These are phyloP conservation scores for Ditula angustiorana DNA, from an alignment of 2,888 invertebrate genomes.

Conservation along the genomic window DNA sequence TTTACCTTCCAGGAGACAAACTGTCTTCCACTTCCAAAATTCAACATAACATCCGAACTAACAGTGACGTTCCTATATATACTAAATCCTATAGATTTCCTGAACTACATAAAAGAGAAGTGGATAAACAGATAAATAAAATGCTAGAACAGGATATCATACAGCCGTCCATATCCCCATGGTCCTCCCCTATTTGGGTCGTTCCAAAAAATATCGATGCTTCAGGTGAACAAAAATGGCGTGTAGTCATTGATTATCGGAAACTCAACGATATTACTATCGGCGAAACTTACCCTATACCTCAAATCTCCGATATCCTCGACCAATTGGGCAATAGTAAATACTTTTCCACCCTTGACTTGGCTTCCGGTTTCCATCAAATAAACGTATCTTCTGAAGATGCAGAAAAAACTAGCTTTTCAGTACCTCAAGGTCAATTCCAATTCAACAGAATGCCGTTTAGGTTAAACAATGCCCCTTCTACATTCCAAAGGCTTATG, in stretches of 20 bases:
- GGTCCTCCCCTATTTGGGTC: slow-evolving; percentile 47
- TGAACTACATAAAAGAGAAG: slow-evolving; percentile 8
- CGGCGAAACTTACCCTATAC: slow-evolving; percentile 41
- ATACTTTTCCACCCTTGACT: slow-evolving; percentile 19
- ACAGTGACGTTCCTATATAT: background rate
- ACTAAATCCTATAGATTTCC: slow-evolving; percentile 7
- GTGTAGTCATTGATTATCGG: slow-evolving; percentile 45
- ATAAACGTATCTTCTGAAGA: background rate
- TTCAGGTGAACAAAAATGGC: slow-evolving; percentile 44
- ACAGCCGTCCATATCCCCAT: slow-evolving; percentile 44
- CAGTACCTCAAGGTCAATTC: slow-evolving; percentile 3
- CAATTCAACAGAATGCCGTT: background rate
- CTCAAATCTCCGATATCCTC: slow-evolving; percentile 46
- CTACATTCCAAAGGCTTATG: background rate
- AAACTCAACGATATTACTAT: slow-evolving; percentile 44
- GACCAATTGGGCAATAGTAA: slow-evolving; percentile 45
- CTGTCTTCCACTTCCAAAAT: slow-evolving; percentile 32
- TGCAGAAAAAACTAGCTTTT: background rate
- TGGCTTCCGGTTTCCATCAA: background rate
- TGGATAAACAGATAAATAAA: slow-evolving; percentile 23
- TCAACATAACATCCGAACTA: slow-evolving; percentile 42
- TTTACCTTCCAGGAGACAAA: slow-evolving; percentile 33
- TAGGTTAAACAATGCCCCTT: background rate
- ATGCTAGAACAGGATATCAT: slow-evolving; percentile 47
- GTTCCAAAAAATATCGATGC: slow-evolving; percentile 49